phyloP scores from a whole-genome alignment of 64 coral and sea anemone genomes.

The Porites lutea region DNA sequence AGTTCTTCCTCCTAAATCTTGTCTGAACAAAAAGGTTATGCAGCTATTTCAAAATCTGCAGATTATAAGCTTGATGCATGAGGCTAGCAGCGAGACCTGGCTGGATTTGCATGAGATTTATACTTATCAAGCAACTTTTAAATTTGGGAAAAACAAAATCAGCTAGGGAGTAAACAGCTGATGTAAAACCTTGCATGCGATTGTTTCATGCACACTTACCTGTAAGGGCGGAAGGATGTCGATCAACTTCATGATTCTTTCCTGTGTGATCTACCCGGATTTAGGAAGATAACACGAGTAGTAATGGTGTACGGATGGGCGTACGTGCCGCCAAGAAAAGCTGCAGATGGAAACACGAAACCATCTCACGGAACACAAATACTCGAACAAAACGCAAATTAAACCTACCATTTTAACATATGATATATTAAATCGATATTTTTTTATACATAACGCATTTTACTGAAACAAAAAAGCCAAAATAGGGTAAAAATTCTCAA shows the following conservation, averaged over 20 bases:
- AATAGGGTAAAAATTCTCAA: neutral
- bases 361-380: neutral
- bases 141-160: too few relatives aligned
- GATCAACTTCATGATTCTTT: neutral
- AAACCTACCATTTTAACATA: neutral
- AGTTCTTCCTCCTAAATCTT: too few relatives aligned
- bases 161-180: too few relatives aligned
- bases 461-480: neutral
- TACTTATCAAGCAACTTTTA: too few relatives aligned
- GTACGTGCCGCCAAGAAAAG: neutral
- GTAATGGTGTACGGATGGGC: neutral
- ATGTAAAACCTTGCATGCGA: too few relatives aligned
- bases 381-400: neutral
- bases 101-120: too few relatives aligned
- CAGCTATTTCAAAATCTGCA: too few relatives aligned
- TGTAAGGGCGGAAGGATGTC: neutral
- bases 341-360: neutral
- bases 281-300: neutral
- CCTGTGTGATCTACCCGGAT: neutral
- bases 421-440: neutral
- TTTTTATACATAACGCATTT: neutral
- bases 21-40: too few relatives aligned
- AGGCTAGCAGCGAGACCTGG: too few relatives aligned
- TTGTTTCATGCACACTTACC: neutral
- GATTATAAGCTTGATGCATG: too few relatives aligned